A percentile compares a stretch with the other conserved stretches of the same genome.
These are phyloP conservation scores for Rambutsinella grinnellia DNA, from an alignment of 2,888 invertebrate genomes.

Conservation along the genomic window DNA sequence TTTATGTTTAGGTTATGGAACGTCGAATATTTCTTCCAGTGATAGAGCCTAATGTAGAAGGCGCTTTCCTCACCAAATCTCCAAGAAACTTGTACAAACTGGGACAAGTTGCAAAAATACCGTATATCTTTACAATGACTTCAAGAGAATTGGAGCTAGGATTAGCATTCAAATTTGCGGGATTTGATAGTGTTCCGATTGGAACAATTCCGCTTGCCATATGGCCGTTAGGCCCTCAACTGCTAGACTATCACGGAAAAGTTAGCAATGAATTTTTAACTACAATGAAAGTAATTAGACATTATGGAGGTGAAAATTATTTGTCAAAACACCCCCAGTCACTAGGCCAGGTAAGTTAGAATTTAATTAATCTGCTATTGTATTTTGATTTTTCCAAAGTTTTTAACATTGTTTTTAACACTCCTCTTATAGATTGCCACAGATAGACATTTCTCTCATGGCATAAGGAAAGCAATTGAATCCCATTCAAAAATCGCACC, in stretches of 20 bases:
- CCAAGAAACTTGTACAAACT: constrained; percentile 37
- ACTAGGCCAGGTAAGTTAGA: constrained; percentile 34
- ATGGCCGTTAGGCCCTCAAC: constrained; percentile 47
- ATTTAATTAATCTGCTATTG: too few relatives aligned
- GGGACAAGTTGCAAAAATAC: constrained; percentile 42
- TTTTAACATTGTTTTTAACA: background rate
- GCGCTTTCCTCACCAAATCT: constrained; percentile 46
- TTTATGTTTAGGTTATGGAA: constrained; percentile 38
- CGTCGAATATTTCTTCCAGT: constrained; percentile 51
- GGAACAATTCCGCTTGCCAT: constrained; percentile 33
- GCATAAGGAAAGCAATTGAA: constrained; percentile 41
- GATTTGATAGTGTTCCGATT: constrained; percentile 44
- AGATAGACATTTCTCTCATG: constrained; percentile 52
- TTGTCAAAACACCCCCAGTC: constrained; percentile 38
- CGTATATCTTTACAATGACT: constrained; percentile 51
- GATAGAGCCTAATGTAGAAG: constrained; percentile 49
- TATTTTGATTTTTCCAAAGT: background rate
- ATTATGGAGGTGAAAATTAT: constrained; percentile 47
- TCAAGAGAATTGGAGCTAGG: constrained; percentile 50
- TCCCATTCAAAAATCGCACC: constrained; percentile 52
- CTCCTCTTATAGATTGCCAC: constrained; percentile 43
- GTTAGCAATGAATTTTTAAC: constrained; percentile 40
- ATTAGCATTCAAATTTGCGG: constrained; percentile 52
- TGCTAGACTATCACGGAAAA: constrained; percentile 52
- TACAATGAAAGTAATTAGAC: constrained; percentile 36